Percentiles rank a stretch among this genome's conserved stretches.
These are phyloP conservation scores for Hirtodrosophila histrioides DNA, from an alignment of 2,888 invertebrate genomes.

Conservation along the genomic window DNA sequence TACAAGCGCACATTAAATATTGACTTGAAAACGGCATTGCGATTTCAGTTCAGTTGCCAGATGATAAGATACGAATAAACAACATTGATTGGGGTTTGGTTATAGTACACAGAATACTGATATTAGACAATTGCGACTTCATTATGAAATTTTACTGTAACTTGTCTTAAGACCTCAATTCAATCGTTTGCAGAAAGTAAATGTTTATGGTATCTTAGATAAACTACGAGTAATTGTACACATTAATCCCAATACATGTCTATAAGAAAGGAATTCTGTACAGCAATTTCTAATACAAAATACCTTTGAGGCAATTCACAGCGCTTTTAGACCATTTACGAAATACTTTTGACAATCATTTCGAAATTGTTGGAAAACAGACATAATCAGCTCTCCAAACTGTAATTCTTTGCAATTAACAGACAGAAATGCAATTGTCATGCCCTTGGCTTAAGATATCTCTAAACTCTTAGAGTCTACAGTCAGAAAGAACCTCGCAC, in stretches of 20 bases:
- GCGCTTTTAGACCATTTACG: conserved; percentile 18
- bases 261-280: background rate
- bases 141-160: background rate
- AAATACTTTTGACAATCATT: conserved; percentile 23
- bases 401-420: conserved; percentile 32
- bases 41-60: conserved; percentile 10
- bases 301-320: conserved; percentile 7
- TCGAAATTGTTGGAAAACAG: conserved; percentile 5
- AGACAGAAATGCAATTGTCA: conserved; percentile 19
- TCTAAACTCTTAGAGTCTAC: too few species aligned
- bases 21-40: conserved; percentile 1
- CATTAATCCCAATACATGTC: too few species aligned
- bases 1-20: background rate
- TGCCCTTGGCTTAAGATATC: background rate
- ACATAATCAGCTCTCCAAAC: conserved; percentile 12
- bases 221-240: background rate
- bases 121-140: background rate
- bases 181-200: too few species aligned
- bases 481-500: background rate
- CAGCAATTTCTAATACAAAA: background rate
- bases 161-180: too few species aligned
- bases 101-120: background rate
- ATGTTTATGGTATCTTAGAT: background rate
- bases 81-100: conserved; percentile 5
- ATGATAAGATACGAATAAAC: conserved; percentile 34